A percentile compares a stretch with the other conserved stretches of the same genome.
Conservation (phyloP, 1,140 invertebrate species). For the Sarcophaga bullata region DNA sequence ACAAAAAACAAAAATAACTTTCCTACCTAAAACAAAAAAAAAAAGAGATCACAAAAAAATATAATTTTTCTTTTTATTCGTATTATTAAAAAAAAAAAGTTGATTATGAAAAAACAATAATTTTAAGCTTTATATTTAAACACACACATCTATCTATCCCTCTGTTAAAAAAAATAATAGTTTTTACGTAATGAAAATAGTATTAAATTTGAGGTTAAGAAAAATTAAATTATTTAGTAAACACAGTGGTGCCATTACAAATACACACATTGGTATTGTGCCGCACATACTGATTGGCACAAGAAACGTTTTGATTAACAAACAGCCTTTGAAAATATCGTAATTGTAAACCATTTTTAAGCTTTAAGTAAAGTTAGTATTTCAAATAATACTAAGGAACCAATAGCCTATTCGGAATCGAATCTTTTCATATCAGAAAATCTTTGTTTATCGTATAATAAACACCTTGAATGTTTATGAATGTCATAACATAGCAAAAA, state of each 20-base stretch:
- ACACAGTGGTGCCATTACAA: slow-evolving; percentile 4
- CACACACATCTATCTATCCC: too few species aligned
- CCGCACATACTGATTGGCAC: too few species aligned
- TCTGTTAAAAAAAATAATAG: not conserved
- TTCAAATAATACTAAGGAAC: too few species aligned
- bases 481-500: too few species aligned
- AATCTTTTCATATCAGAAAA: too few species aligned
- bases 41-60: not conserved
- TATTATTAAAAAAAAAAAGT: not conserved
- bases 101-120: not conserved
- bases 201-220: not conserved
- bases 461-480: too few species aligned
- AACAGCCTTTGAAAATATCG: too few species aligned
- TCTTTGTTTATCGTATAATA: too few species aligned
- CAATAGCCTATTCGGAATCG: too few species aligned
- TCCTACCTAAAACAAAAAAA: not conserved
- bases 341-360: too few species aligned
- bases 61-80: not conserved
- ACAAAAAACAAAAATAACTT: not conserved
- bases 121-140: not conserved
- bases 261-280: not conserved
- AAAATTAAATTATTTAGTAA: not conserved
- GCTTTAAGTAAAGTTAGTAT: too few species aligned
- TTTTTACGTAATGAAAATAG: not conserved
- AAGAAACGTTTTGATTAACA: too few species aligned